Percentiles rank a stretch among this genome's conserved stretches.
Evolutionary conservation across 2,888 invertebrate genomes (phyloP).

Genomic region (Aelia acuminata): DNA sequence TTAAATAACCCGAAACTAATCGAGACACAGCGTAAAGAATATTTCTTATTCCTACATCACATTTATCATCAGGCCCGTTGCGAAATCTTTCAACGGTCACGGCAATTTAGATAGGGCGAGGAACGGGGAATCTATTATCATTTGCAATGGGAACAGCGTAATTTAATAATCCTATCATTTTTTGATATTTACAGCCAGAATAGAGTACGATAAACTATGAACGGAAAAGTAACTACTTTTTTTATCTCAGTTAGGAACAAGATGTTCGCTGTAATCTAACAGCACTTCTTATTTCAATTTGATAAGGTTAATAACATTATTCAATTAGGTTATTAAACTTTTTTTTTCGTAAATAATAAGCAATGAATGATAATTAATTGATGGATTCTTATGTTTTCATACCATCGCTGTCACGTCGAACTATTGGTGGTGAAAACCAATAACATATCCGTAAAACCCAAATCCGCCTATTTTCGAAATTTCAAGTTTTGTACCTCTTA

Average conservation of each 20-base stretch:
- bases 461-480: no score
- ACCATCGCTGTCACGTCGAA: no score
- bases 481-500: no score
- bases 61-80: not conserved
- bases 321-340: no score
- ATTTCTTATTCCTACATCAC: slow-evolving; percentile 31
- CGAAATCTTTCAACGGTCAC: not conserved
- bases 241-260: not conserved
- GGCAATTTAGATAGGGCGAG: not conserved
- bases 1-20: slow-evolving; percentile 42
- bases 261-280: not conserved
- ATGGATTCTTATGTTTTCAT: no score
- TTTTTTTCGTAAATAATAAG: no score
- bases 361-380: no score
- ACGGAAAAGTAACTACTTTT: not conserved
- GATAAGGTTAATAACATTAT: not conserved
- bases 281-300: not conserved
- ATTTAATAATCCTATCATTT: not conserved
- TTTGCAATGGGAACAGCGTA: not conserved
- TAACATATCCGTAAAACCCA: no score
- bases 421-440: no score
- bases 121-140: not conserved
- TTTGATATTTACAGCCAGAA: not conserved
- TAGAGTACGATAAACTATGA: not conserved
- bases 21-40: slow-evolving; percentile 37